phyloP scores from a whole-genome alignment of 2,113 vertebrate genomes.

The Electrona antarctica region DNA sequence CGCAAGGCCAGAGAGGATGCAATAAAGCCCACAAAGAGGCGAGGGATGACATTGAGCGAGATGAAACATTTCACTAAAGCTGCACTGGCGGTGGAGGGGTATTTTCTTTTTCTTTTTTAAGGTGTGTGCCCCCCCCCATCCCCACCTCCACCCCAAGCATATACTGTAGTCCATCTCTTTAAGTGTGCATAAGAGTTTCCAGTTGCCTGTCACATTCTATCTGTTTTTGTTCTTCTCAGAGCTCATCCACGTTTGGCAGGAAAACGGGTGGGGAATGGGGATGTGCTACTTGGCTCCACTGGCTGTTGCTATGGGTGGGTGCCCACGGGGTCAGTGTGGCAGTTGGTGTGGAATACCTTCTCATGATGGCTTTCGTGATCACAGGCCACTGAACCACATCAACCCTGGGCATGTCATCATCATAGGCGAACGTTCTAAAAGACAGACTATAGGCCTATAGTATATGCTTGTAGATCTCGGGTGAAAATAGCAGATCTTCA shows the following conservation, averaged over 20 bases:
- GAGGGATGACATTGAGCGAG: constrained; percentile 13
- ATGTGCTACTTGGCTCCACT: constrained; percentile 21
- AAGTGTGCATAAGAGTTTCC: constrained; percentile 56
- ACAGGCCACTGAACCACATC: background rate
- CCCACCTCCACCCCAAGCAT: background rate
- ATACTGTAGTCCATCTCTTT: constrained; percentile 4
- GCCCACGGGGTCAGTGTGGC: background rate
- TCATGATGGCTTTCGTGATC: constrained; percentile 32
- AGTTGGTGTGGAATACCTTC: constrained; percentile 8
- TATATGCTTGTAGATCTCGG: no score
- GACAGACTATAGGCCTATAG: no score
- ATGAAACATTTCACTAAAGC: constrained; percentile 9
- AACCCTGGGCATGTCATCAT: no score
- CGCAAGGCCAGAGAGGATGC: constrained; percentile 16
- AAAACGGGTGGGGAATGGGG: constrained; percentile 38
- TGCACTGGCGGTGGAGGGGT: constrained; percentile 4
- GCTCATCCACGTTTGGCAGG: constrained; percentile 36
- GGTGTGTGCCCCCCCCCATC: background rate
- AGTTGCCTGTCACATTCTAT: constrained; percentile 57
- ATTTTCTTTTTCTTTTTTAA: background rate
- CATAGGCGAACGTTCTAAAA: no score
- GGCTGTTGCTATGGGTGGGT: background rate
- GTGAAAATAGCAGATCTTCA: no score
- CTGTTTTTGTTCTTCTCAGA: constrained; percentile 35
- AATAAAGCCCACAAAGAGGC: constrained; percentile 22